Conservation (phyloP, 37 sponge, comb jelly and placozoan species). For the Axinella damicornis region DNA sequence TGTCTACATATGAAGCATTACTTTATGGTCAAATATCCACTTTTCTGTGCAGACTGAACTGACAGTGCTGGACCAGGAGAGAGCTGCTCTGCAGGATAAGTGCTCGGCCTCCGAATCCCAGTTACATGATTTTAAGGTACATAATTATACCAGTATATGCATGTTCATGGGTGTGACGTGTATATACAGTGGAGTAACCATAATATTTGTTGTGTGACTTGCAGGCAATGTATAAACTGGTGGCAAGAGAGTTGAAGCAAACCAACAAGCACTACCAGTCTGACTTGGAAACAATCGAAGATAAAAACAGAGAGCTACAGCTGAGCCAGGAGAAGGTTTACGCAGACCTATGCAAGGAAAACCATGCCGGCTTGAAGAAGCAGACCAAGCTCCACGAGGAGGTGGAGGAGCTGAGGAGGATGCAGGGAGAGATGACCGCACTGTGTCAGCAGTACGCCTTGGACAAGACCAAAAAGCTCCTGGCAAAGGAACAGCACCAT, state of each 20-base stretch:
- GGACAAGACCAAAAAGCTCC: not conserved
- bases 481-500: slow-evolving; percentile 5
- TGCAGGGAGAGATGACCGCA: not conserved
- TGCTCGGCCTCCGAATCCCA: too few relatives aligned
- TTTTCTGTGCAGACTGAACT: too few relatives aligned
- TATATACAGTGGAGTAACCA: too few relatives aligned
- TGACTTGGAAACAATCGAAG: not conserved
- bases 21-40: too few relatives aligned
- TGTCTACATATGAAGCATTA: too few relatives aligned
- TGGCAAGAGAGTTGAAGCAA: not conserved
- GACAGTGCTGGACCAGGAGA: too few relatives aligned
- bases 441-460: not conserved
- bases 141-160: too few relatives aligned
- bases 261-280: not conserved
- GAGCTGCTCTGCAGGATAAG: too few relatives aligned
- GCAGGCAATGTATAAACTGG: not conserved
- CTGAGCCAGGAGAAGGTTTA: not conserved
- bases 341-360: slow-evolving; percentile 5
- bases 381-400: slow-evolving; percentile 13
- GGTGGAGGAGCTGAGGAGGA: not conserved
- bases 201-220: too few relatives aligned
- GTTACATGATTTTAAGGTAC: too few relatives aligned
- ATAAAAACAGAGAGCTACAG: not conserved
- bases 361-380: slow-evolving; percentile 7
- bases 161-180: too few relatives aligned